Base-by-base conservation (phyloP, 1,140 invertebrate genomes). In the Diplogasteroides magnus region DNA sequence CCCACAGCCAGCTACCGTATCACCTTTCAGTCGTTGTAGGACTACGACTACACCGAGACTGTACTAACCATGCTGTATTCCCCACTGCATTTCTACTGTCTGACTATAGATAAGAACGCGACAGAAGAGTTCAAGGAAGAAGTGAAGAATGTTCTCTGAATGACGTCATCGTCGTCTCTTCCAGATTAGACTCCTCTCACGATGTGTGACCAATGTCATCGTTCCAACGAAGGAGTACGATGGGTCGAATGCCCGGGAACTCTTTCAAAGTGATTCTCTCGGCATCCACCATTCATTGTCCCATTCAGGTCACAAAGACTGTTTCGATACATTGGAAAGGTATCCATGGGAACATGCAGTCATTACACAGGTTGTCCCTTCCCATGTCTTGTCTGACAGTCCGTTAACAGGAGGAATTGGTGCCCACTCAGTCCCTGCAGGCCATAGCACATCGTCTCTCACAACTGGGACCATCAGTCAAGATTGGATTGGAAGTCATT, bases 41-140 rank as follows among this genome's bases (percentile, higher is more conserved):
- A 67, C 29, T 67, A 67, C 37, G 57, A 67, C 32, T 67, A 58
- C 26, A 57, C 59, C 13, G 65, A 67, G n/a, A 57, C 57, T 14
- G 57, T 37, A 23, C 48, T 67, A 3, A 60, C 65, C 0, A 67
- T 67, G 65, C 57, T 67, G 65, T 57, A 67, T 23, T 67, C 65
- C 2, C 65, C 65, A 2, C 57, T 67, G n/a, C 55, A 67, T 67
- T 67, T 67, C 65, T 67, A 58, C 65, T 67, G 65, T 32, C 59
- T 59, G 6, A 13, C 31, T 11, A 26, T 67, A 0, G 65, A 67
- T 60, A 58, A 37, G 1, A 28, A 48, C 13, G 56, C 65, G 14
- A 31, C 31, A 11, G 19, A 15, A 0, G 3, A 32, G 19, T 67
- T 67, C 13, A 67, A 67, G 14, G 65, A 67, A 23, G 59, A 57